Evolutionary conservation across 2,888 invertebrate species (phyloP).

Genomic region (Sminthurinus aureus): DNA sequence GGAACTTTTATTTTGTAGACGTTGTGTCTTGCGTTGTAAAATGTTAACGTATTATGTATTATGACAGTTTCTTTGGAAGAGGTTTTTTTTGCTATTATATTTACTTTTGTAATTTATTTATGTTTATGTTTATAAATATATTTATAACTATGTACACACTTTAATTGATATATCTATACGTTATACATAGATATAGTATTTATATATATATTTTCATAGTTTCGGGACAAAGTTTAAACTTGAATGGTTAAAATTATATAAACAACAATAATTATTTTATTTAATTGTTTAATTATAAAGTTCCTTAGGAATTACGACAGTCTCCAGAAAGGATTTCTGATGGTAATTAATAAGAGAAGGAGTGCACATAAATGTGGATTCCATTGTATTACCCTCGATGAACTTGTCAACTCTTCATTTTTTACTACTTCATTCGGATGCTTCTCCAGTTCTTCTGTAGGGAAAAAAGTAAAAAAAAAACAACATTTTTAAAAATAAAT

Average conservation of each 20-base stretch:
- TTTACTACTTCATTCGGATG: slow-evolving; percentile 92
- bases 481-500: neutral
- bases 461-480: slow-evolving; percentile 26
- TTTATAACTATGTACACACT: neutral
- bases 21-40: neutral
- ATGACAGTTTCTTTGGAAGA: slow-evolving; percentile 20
- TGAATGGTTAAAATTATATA: too few species aligned
- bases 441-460: slow-evolving; percentile 82
- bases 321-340: slow-evolving; percentile 47
- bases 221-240: too few species aligned
- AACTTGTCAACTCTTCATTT: slow-evolving; percentile 82
- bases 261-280: neutral
- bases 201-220: slow-evolving; percentile 1
- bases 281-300: neutral
- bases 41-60: neutral
- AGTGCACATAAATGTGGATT: slow-evolving; percentile 37
- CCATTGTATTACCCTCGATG: slow-evolving; percentile 25
- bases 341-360: slow-evolving; percentile 42
- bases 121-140: neutral
- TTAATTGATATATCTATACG: neutral
- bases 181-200: neutral
- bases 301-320: slow-evolving; percentile 34
- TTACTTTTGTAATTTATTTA: neutral
- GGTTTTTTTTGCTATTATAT: neutral
- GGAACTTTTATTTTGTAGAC: neutral